A percentile compares a stretch with the other conserved stretches of the same genome.
Conservation (phyloP, 2,797 vertebrate species). For the Thalassophryne amazonica region DNA sequence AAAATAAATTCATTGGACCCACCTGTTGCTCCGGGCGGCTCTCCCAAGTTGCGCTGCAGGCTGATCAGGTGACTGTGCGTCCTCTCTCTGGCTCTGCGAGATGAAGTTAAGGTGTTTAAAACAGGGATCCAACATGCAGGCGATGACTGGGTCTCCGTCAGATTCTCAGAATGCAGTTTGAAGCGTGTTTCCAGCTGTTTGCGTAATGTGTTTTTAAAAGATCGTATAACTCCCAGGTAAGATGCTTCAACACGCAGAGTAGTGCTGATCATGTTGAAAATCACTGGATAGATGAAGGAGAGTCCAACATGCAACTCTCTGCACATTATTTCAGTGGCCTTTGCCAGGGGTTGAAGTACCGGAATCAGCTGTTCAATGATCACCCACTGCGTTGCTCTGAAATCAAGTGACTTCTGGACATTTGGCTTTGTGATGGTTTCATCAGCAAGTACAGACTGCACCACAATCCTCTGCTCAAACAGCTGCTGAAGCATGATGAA, state of each 20-base stretch:
- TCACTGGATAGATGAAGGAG: background rate
- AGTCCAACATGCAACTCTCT: background rate
- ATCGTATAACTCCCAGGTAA: background rate
- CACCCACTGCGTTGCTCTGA: conserved; percentile 5
- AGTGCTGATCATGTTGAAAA: background rate
- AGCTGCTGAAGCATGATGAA: background rate
- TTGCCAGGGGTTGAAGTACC: background rate
- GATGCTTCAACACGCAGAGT: background rate
- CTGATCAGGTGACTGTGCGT: too few species aligned
- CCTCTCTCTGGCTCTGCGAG: too few species aligned
- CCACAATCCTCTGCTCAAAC: background rate
- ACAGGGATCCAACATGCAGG: background rate
- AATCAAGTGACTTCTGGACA: background rate
- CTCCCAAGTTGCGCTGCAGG: too few species aligned
- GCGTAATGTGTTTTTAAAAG: background rate
- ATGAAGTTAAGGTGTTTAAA: too few species aligned
- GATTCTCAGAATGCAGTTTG: background rate
- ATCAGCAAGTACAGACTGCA: background rate
- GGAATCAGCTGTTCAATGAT: conserved; percentile 9
- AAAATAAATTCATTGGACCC: too few species aligned
- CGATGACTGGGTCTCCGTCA: background rate
- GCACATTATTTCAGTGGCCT: background rate
- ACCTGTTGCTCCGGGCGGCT: too few species aligned
- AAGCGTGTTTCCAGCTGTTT: background rate
- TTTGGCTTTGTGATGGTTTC: background rate